Evolutionary conservation across 2,113 vertebrate genomes (phyloP).

Genomic region (Dendrocopos noguchii): DNA sequence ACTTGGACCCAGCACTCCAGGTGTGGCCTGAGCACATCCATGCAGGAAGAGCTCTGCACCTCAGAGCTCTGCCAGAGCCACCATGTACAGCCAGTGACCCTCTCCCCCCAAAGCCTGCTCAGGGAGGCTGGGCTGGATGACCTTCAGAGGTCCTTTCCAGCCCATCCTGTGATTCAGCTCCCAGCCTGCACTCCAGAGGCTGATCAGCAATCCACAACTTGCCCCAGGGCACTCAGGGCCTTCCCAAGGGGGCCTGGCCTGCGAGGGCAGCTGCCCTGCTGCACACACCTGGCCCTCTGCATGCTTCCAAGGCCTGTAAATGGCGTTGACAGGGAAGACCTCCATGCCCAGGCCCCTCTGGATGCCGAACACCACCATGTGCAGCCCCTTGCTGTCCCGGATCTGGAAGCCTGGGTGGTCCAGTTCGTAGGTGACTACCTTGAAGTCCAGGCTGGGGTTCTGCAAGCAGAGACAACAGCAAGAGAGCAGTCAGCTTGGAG

Average conservation of each 20-base stretch:
- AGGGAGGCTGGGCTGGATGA: too few species aligned
- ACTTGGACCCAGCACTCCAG: too few species aligned
- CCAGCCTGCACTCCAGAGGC: background rate
- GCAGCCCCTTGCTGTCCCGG: conserved; percentile 96
- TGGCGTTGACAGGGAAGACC: conserved; percentile 95
- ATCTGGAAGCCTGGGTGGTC: conserved; percentile 96
- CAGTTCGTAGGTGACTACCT: conserved; percentile 97
- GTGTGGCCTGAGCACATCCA: too few species aligned
- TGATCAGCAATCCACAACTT: background rate
- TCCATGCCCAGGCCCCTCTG: conserved; percentile 95
- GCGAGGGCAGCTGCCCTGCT: too few species aligned
- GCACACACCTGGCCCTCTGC: conserved; percentile 93
- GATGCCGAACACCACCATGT: conserved; percentile 97
- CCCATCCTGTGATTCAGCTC: background rate
- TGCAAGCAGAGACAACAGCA: conserved; percentile 61
- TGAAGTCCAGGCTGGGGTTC: conserved; percentile 97
- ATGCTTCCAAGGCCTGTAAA: conserved; percentile 98
- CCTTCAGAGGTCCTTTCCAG: too few species aligned
- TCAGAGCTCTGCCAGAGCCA: background rate
- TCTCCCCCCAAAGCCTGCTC: background rate
- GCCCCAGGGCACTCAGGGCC: background rate
- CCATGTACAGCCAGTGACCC: background rate
- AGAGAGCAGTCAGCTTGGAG: background rate
- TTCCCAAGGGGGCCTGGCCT: too few species aligned
- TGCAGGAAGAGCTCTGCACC: background rate